Base-by-base conservation (phyloP, 2,113 vertebrate genomes). In the Brachyhypopomus gauderio region DNA sequence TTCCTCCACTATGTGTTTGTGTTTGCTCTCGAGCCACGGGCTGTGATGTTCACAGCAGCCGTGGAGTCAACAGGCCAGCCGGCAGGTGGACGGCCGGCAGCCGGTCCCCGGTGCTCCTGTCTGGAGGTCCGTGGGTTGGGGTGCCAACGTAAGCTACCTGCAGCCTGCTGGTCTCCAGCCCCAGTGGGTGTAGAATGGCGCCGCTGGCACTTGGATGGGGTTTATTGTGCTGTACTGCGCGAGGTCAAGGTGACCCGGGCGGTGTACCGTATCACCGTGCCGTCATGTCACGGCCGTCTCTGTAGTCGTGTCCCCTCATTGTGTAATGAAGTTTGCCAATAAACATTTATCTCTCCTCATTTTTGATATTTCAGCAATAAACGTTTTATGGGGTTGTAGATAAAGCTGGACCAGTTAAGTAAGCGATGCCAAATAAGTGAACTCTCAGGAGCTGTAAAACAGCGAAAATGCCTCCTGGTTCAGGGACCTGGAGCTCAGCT, bases 111-210 rank as follows among this genome's bases (percentile, higher is more conserved):
- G 30, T 30, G 2, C 3, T 2, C 62, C 66, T 52, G 38, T 36
- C 63, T 41, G 45, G n/a, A 56, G 45, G 27, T 30, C 22, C 67
- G 36, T 48, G 56, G 41, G n/a, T 34, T 52, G 30, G 22, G 45
- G 27, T 72, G 25, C 16, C 41, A 62, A 36, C 56, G 62, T 17
- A 52, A 70, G 52, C 30, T 75, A 58, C 81, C 82, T 63, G 71
- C 72, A 64, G 63, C 66, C 85, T 78, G 79, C 34, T 62, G 71
- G 19, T 77, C 80, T 79, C 34, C 55, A 34, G 27, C 80, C 83
- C 67, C 17, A 5, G 64, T 74, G 82, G 25, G 81, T 89, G 90
- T 88, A 86, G 64, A 89, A 88, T 85, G 82, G 78, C 85, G 22
- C 62, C 52, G 19, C 17, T 75, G 34, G 60, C 36, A 48, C 70